Evolutionary conservation across 2,113 vertebrate genomes (phyloP), one percentile per base, ranked within the genome.

Genomic region (Pithys albifrons): DNA sequence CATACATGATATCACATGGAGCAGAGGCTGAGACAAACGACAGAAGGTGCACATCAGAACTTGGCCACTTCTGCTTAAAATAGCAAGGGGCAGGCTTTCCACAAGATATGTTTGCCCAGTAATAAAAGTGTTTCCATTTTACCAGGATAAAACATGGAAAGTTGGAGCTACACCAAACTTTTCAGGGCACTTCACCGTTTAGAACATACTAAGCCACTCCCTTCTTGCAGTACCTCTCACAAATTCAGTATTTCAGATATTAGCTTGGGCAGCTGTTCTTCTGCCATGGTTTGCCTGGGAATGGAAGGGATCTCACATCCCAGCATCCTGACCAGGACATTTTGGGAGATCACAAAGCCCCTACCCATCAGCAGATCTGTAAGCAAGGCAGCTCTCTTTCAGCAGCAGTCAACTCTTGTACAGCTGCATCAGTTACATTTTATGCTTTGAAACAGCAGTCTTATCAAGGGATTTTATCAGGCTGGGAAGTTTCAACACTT

Each of bases 391-490:
- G n/a, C 27, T 70, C 28, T 74, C 7, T 69, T 46, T 62, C 51
- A 83, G 35, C 54, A 76, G 51, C 27, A 23, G 46, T 17, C 55
- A 46, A 58, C 54, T 78, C 48, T 19, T 41, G 20, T 52, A 72
- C 66, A 31, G 9, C 72, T 35, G 78, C 45, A 82, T 72, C 41
- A 22, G 58, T 67, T 46, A n/a, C 41, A 72, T 69, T 43, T 69
- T 71, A 33, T 54, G 67, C 82, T 88, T 64, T 52, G 49, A 85
- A 92, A 81, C 25, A 31, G 11, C 55, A 78, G 19, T 15, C 87
- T 96, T 95, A 96, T 93, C 93, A 82, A 41, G 86, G 41, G 76
- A 69, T 82, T 97, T 91, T 74, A 95, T 94, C 93, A 91, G 35
- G 35, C 5, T 69, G 37, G 12, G 83, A 86, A 55, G 65, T 96